Base-by-base conservation (phyloP, 1,140 invertebrate genomes). In the Hestina assimilis region DNA sequence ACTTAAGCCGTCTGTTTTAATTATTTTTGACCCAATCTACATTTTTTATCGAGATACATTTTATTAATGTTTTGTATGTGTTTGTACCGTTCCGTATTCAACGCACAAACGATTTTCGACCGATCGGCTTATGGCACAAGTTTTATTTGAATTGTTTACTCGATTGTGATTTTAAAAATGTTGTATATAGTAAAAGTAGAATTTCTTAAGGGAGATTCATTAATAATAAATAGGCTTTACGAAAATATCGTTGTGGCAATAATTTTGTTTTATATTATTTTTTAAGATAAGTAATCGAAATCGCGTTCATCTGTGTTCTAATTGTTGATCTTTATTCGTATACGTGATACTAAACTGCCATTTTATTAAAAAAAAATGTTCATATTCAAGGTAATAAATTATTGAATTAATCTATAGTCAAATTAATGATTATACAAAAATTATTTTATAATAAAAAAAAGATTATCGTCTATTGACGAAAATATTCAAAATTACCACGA, bases 341-440 rank as follows among this genome's bases (percentile, higher is more conserved):
- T 82, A 80, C 76, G 83, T 85, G 79, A 87, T 87, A 85, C 57
- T 50, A 72, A 71, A 87, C 83, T 87, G 83, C 83, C 81, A 87
- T 84, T 83, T 83, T 80, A 70, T 65, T 64, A 72, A 67, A 47
- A 52, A 41, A 56, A 59, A 35, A 59, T 38, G 59, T 65, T 67
- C 54, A 61, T 66, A 63, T 77, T 71, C 68, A 70, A 66, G 63
- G 55, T 71, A 67, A 53, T 15, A 72, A 59, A 73, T 69, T 72
- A 72, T 46, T 43, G 41, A 45, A 33, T 11, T 52, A 54, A 43
- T 48, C 21, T 59, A 45, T 52, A 46, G 24, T 38, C 41, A 20
- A 31, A 38, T 51, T 45, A 51, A 45, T 31, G 29, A 46, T 59
- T 59, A 43, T 46, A 46, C 31, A 52, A 35, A 52, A 29, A 20